These are phyloP conservation scores for Lobophora halterata DNA, from an alignment of 2,888 invertebrate genomes.

Conservation along the genomic window DNA sequence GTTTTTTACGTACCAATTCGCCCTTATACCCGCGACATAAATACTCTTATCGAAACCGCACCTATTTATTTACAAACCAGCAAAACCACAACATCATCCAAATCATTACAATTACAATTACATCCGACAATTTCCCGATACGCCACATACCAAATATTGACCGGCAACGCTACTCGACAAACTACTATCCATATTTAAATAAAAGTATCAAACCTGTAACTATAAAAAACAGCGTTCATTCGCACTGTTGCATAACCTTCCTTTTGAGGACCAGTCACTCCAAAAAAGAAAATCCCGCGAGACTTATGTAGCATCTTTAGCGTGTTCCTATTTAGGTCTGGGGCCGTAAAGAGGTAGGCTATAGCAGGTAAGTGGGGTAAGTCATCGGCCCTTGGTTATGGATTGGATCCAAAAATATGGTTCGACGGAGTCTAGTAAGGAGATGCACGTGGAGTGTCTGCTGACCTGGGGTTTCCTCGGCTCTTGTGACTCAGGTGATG, in stretches of 20 bases:
- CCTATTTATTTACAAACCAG: too few species aligned
- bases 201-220: conserved; percentile 23
- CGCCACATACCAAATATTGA: conserved; percentile 1
- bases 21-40: too few species aligned
- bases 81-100: too few species aligned
- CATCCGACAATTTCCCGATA: too few species aligned
- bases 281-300: conserved; percentile 59
- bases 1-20: too few species aligned
- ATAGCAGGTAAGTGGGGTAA: conserved; percentile 56
- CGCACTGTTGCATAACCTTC: conserved; percentile 48
- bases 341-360: conserved; percentile 55
- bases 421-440: conserved; percentile 52
- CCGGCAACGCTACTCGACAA: neutral
- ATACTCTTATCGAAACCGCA: too few species aligned
- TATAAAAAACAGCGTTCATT: conserved; percentile 25
- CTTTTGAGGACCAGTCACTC: conserved; percentile 46
- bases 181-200: conserved; percentile 21
- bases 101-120: too few species aligned
- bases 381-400: conserved; percentile 58
- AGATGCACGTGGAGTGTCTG: conserved; percentile 68
- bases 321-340: conserved; percentile 53
- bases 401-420: conserved; percentile 74
- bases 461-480: conserved; percentile 45
- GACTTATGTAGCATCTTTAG: conserved; percentile 61
- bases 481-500: conserved; percentile 23